phyloP scores from a whole-genome alignment of 2,888 invertebrate genomes.

The Arctia plantaginis region DNA sequence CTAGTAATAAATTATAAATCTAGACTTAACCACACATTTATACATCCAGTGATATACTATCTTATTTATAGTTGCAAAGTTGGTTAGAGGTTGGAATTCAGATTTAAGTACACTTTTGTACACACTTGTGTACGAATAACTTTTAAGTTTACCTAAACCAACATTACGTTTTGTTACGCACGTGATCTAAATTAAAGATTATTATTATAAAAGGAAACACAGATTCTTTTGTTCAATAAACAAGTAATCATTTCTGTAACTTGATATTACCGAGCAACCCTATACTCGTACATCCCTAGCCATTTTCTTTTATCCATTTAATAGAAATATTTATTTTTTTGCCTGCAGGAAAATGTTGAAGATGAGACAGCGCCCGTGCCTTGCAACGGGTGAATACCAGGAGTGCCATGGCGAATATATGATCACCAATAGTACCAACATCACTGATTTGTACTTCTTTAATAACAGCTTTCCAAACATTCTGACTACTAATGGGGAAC shows the following conservation, averaged over 20 bases:
- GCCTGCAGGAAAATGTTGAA: slow-evolving; percentile 88
- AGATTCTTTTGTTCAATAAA: neutral
- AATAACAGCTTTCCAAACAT: slow-evolving; percentile 73
- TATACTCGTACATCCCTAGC: neutral
- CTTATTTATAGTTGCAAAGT: too few species aligned
- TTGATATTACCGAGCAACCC: neutral
- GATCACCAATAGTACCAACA: slow-evolving; percentile 73
- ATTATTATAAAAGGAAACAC: neutral
- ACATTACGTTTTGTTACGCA: neutral
- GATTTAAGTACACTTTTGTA: too few species aligned
- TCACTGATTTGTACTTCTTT: slow-evolving; percentile 75
- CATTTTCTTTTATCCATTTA: neutral
- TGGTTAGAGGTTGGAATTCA: too few species aligned
- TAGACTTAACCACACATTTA: too few species aligned
- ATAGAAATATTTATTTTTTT: slow-evolving; percentile 14
- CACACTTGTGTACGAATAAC: too few species aligned
- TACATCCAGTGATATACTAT: too few species aligned
- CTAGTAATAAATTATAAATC: too few species aligned
- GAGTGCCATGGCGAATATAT: slow-evolving; percentile 74
- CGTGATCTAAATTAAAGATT: neutral
- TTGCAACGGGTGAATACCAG: slow-evolving; percentile 75
- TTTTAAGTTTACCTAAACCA: neutral
- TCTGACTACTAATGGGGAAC: slow-evolving; percentile 58
- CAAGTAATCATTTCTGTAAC: slow-evolving; percentile 1
- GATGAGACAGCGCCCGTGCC: slow-evolving; percentile 91